Base-by-base conservation (phyloP, 2,888 invertebrate genomes). In the Temnothorax rugatulus region DNA sequence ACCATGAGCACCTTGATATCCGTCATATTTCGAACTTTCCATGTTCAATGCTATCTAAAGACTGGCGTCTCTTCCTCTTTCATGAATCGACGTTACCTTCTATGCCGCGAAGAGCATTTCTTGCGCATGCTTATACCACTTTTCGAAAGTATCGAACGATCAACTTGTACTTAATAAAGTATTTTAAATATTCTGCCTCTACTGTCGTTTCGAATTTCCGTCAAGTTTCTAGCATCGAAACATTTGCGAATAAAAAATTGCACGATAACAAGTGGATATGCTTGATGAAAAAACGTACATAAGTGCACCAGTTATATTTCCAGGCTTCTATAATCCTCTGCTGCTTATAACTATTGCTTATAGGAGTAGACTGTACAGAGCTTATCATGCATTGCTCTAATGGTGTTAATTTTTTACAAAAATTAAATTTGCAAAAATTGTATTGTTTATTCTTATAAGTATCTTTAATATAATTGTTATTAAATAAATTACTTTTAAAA, bases 1-100 rank as follows among this genome's bases (percentile, higher is more conserved):
- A 50, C 2, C 13, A 4, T 59, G 44, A 34, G 18, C 34, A 74
- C 75, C 75, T 75, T 15, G 38, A 3, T 50, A 50, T 50, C 47
- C 38, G 2, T 21, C 3, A 29, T 59, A 59, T 38, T 63, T 75
- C 4, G 34, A 38, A 75, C 15, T 15, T 50, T 63, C 15, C 50
- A 75, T 75, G 18, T 50, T 15, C 15, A 50, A 50, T 38, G 50
- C 11, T 50, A 38, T 38, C 9, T 75, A 63, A n/a, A 75, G 61
- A 75, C 59, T 74, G 44, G 25, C 9, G n/a, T 47, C 15, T 61
- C 1, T 38, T 5, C 9, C 34, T 63, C 34, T 15, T 38, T 15
- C 15, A 38, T 38, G 34, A 38, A 38, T 34, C 47, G 50, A 75
- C 5, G 50, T 75, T 38, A 75, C 21, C 15, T 75, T 0, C 5